These are phyloP conservation scores for Trididemnum clinides DNA, from an alignment of 23 tunicate genomes.

Conservation along the genomic window DNA sequence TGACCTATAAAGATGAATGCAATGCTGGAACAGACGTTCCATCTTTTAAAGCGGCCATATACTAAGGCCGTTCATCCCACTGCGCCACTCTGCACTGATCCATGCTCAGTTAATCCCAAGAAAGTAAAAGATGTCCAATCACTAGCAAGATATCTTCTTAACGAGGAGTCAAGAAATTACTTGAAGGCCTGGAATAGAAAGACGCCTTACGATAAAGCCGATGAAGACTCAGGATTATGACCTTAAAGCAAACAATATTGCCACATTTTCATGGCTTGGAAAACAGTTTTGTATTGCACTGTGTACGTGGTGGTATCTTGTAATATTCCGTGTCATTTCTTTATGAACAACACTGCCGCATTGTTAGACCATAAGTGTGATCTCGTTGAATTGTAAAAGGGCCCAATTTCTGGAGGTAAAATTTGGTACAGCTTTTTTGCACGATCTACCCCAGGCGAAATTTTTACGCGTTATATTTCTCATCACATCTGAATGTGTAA, in stretches of 20 bases:
- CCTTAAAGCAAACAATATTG: background rate
- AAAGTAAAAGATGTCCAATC: background rate
- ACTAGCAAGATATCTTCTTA: constrained; percentile 2
- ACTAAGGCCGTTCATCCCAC: background rate
- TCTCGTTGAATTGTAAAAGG: background rate
- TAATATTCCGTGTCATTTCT: background rate
- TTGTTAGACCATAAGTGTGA: background rate
- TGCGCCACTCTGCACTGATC: background rate
- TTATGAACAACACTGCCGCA: background rate
- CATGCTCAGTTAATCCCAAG: constrained; percentile 1
- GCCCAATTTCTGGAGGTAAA: background rate
- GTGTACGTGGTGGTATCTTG: background rate
- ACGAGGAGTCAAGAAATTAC: background rate
- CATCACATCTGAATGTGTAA: background rate
- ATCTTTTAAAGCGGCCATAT: background rate
- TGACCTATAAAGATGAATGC: background rate
- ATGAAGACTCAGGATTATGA: background rate
- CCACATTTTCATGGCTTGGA: background rate
- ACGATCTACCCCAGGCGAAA: background rate
- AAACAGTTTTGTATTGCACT: background rate
- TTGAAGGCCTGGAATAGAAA: background rate
- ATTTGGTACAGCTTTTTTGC: background rate
- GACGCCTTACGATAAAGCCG: background rate
- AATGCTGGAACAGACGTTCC: background rate
- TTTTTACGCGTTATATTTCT: background rate